Evolutionary conservation across 2,113 vertebrate species (phyloP).

Genomic region (Alligator sinensis): DNA sequence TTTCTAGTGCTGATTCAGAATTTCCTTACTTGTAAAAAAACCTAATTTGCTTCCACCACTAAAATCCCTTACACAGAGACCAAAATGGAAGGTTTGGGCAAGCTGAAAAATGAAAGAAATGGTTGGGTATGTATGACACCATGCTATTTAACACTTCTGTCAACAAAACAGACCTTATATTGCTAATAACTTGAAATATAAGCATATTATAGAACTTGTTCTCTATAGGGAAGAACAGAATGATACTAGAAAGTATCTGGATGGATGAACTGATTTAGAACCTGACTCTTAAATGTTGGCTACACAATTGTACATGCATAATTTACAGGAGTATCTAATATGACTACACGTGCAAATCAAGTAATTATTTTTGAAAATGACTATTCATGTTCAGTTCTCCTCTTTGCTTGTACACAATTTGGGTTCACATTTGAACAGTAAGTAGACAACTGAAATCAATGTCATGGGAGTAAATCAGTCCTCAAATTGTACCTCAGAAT

Average conservation of each 20-base stretch:
- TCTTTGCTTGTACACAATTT: background rate
- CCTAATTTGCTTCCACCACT: background rate
- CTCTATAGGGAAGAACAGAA: background rate
- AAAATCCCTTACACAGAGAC: slow-evolving; percentile 1
- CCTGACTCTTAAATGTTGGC: background rate
- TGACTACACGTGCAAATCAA: background rate
- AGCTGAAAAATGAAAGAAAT: slow-evolving; percentile 2
- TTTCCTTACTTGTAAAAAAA: slow-evolving; percentile 25
- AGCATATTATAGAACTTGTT: background rate
- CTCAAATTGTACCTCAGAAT: background rate
- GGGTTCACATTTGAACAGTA: background rate
- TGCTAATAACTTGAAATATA: background rate
- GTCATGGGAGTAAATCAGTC: background rate
- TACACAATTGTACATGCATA: background rate
- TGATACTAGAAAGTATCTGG: background rate
- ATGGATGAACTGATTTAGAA: background rate
- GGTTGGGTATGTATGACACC: background rate
- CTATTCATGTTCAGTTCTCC: background rate
- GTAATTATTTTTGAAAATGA: background rate
- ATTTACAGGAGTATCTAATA: background rate
- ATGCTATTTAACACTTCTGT: slow-evolving; percentile 7
- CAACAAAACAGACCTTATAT: background rate
- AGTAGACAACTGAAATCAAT: background rate
- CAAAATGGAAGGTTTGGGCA: background rate
- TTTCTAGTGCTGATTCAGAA: background rate